Evolutionary conservation across 2,888 invertebrate genomes (phyloP), one percentile per base, ranked within the genome.

Genomic region (Plutella xylostella): DNA sequence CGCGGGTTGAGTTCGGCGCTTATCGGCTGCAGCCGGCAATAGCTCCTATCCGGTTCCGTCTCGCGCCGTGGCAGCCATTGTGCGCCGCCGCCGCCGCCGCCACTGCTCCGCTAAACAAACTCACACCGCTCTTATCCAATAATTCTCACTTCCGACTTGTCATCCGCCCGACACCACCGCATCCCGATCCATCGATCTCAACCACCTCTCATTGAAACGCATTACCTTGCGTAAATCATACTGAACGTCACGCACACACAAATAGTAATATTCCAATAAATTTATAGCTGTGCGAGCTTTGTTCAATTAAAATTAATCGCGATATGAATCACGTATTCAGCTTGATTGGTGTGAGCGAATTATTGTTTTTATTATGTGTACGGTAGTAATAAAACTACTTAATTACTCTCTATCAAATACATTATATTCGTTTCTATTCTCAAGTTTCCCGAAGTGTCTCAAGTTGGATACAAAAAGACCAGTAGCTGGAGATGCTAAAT

Each of bases 31-130:
- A 62, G 65, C 76, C 79, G 80, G 82, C 82, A 80, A 82, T 83
- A 75, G 80, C 73, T 75, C 75, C 74, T 82, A 82, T 83, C 82
- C 83, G 83, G 80, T 82, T 82, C 80, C 80, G n/a, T n/a, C n/a
- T n/a, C n/a, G n/a, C n/a, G n/a, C n/a, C n/a, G n/a, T n/a, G n/a
- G n/a, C n/a, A n/a, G n/a, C n/a, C n/a, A n/a, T n/a, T n/a, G n/a
- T n/a, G n/a, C n/a, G n/a, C n/a, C n/a, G n/a, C n/a, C n/a, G 80
- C 68, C 68, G 67, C 52, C 61, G 68, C 66, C 61, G 65, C 57
- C 57, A 73, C 78, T 79, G 78, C 76, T 61, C 48, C 47, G 37
- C 25, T 33, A 39, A 33, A 37, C 42, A 39, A 33, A n/a, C 40
- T 42, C 37, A 19, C n/a, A 15, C 33, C 65, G 61, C 68, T 69